Base-by-base conservation (phyloP, 2,113 vertebrate genomes). In the Rhea americana region DNA sequence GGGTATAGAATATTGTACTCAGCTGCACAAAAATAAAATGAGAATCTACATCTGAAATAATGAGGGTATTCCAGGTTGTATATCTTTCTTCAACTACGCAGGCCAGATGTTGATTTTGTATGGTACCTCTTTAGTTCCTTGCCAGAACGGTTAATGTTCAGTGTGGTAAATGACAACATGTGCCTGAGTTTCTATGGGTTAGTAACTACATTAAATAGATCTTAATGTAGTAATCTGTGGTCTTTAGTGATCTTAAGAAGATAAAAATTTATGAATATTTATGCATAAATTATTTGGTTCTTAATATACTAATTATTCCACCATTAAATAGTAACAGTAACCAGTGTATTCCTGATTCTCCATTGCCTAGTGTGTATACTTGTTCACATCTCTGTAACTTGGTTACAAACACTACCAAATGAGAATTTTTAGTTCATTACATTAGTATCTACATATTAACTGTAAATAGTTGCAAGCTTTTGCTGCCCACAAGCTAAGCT, bases 101-200 rank as follows among this genome's bases (percentile, higher is more conserved):
- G 83, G 76, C 21, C 75, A 84, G 82, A 93, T 94, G 92, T 85
- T 95, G 93, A 76, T 79, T 11, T 37, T 53, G 39, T 79, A 13
- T 37, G 53, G 39, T 72, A 17, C 53, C 63, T 7, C 87, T 89
- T 89, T 14, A 65, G 58, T 45, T 91, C 82, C 71, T 91, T 91
- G 41, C 30, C 66, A 63, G 70, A 67, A 81, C 50, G 22, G 41
- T 77, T 56, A 78, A 7, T 71, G 15, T 66, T 91, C 39, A 51
- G 35, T 8, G 11, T 62, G 32, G 62, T 32, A 80, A 82, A 85
- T 77, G 17, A 65, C 75, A 59, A 32, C 14, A 22, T 35, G 28
- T 35, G 37, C 72, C 74, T 65, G 50, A 61, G 32, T 76, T 93
- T 87, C 84, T 65, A 1, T 68, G 71, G 25, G 8, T 79, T 87